Evolutionary conservation across 2,113 vertebrate genomes (phyloP).

Genomic region (Syrrhaptes paradoxus): DNA sequence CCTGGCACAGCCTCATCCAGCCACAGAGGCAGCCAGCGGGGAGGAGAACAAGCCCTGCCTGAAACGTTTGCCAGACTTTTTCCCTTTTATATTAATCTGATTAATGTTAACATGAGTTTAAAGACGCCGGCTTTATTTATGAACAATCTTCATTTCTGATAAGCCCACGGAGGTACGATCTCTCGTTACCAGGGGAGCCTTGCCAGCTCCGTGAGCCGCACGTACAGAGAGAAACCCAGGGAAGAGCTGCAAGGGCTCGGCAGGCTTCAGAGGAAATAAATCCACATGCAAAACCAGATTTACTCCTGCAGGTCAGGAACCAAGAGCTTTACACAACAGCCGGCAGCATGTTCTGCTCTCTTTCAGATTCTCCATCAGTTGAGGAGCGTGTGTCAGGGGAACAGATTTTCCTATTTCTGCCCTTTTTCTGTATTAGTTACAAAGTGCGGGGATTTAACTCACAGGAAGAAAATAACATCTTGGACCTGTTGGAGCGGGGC

Average conservation of each 20-base stretch:
- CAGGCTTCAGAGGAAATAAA: conserved; percentile 35
- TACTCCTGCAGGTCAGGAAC: conserved; percentile 34
- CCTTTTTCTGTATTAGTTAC: not conserved
- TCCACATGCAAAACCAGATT: not conserved
- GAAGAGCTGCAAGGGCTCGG: not conserved
- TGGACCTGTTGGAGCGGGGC: too few relatives aligned
- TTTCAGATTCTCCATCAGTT: not conserved
- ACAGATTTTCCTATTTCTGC: not conserved
- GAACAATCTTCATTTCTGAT: conserved; percentile 29
- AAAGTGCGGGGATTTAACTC: not conserved
- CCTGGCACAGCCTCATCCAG: not conserved
- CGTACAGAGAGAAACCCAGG: not conserved
- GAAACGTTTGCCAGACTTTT: not conserved
- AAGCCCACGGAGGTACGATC: conserved; percentile 19
- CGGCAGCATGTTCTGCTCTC: not conserved
- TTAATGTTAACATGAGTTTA: conserved; percentile 48
- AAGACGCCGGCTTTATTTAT: conserved; percentile 58
- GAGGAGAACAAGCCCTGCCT: not conserved
- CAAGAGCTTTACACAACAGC: conserved; percentile 16
- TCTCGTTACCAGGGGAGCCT: not conserved
- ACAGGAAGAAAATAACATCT: not conserved
- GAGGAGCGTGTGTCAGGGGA: not conserved
- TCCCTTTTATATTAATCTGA: conserved; percentile 44
- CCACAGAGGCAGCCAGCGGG: not conserved
- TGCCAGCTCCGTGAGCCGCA: conserved; percentile 36